Conservation (phyloP, 1,140 invertebrate species). For the Tetragnatha versicolor region DNA sequence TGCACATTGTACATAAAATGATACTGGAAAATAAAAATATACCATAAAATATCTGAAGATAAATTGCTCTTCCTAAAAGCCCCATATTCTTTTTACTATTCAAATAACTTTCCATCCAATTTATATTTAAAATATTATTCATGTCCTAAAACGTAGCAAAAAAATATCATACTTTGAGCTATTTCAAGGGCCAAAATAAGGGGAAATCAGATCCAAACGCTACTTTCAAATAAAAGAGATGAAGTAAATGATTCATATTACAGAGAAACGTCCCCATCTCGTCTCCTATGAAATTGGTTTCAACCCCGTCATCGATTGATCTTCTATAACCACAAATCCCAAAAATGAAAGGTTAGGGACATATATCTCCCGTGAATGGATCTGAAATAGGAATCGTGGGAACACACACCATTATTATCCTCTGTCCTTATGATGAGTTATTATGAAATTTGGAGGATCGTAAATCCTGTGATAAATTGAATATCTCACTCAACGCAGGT, state of each 20-base stretch:
- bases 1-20: too few relatives aligned
- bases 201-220: neutral
- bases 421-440: constrained; percentile 4
- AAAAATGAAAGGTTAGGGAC: constrained; percentile 27
- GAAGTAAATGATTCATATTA: constrained; percentile 42
- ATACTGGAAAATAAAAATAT: too few relatives aligned
- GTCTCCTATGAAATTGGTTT: constrained; percentile 37
- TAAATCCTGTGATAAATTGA: constrained; percentile 40
- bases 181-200: neutral
- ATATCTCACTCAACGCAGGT: constrained; percentile 3
- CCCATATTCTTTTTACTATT: too few relatives aligned
- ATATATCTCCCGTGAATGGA: constrained; percentile 39
- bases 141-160: too few relatives aligned
- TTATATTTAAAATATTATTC: too few relatives aligned
- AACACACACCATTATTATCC: constrained; percentile 14
- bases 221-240: neutral
- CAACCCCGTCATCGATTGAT: constrained; percentile 15
- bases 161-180: too few relatives aligned
- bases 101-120: too few relatives aligned
- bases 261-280: constrained; percentile 1
- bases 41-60: too few relatives aligned
- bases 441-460: constrained; percentile 6
- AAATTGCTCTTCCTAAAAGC: too few relatives aligned
- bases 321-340: constrained; percentile 21
- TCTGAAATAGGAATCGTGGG: constrained; percentile 33